Base-by-base conservation (phyloP, 1,140 invertebrate species). In the Cherax destructor region DNA sequence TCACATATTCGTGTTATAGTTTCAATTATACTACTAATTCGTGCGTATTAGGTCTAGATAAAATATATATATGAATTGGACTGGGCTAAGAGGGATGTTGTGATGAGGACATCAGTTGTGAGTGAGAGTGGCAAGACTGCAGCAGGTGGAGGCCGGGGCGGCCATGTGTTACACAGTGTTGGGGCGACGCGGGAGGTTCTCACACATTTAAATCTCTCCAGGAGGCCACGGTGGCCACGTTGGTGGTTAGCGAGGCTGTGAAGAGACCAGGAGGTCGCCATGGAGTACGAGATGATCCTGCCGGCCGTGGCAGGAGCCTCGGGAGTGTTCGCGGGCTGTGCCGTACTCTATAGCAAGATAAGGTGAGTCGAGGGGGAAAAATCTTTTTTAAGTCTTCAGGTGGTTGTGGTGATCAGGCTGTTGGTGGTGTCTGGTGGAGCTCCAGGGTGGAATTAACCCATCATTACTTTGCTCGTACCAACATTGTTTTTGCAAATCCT, bases 261-360 rank as follows among this genome's bases (percentile, higher is more conserved):
- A 9, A 41, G n/a, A 6, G 13, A n/a, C 13, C 30, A 77, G 76
- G 1, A 10, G 13, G 16, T 0, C 30, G 65, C n/a, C 10, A 86
- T 86, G 83, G 72, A 86, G 47, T 86, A 76, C 49, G 83, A 86
- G 24, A 86, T 86, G 83, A 76, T 86, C 13, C 50, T 86, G 72
- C 83, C 83, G 47, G 83, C 49, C 1, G 47, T 86, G 16, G 74
- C 83, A 41, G 83, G 83, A 4, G 83, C 83, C 69, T 86, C 83
- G 69, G 83, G 83, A 30, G 69, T 86, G 69, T 86, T 86, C n/a
- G 83, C n/a, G n/a, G 83, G 83, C 5, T 86, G 47, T 86, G 83
- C 83, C 24, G 83, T 86, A 0, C 83, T 86, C 21, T 86, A 86
- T 47, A 86, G 83, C 72, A 86, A 76, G 24, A 21, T 86, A 47